Base-by-base conservation (phyloP, 2,888 invertebrate genomes). In the Tanytarsus gracilentus region DNA sequence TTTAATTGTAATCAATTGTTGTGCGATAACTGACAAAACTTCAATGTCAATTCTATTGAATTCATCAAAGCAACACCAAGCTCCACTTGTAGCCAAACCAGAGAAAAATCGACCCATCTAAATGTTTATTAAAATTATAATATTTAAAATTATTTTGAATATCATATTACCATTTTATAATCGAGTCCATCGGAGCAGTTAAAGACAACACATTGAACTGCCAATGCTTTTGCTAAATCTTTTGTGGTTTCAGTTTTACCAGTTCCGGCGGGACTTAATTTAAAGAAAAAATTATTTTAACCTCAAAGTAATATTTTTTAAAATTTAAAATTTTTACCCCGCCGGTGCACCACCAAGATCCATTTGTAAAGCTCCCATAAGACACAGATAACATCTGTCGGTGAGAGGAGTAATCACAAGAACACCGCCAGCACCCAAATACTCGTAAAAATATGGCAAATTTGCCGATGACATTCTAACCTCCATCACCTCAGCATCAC, bases 31-130 rank as follows among this genome's bases (percentile, higher is more conserved):
- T 11, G 90, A 91, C 62, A 92, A 72, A 36, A 92, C 92, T 72
- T 92, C 92, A 65, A 92, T 90, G 68, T 92, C 89, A 62, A 93
- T 92, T 5, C 92, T 79, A 72, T 93, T 92, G 71, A 92, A 92
- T 71, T 93, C 92, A 70, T 92, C 92, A 70, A 93, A 92, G 68
- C 92, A 93, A 67, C 90, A 90, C 92, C 92, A 92, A 3, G 90
- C 90, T 1, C 93, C 93, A 29, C 11, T 89, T 61, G 91, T 91
- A 0, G 91, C 91, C 65, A 92, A 72, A 0, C 93, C 93, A 3
- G 91, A 88, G 73, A 92, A 92, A 70, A 92, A 92, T 62, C 88
- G 77, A 0, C 93, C 92, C 92, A 93, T 93, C 86, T 88, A 88
- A 77, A 30, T 23, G 30, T 55, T 14, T 21, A 36, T 21, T 7